Evolutionary conservation across 2,113 vertebrate species (phyloP), one percentile per base, ranked within the genome.

Genomic region (Tupaia tana): DNA sequence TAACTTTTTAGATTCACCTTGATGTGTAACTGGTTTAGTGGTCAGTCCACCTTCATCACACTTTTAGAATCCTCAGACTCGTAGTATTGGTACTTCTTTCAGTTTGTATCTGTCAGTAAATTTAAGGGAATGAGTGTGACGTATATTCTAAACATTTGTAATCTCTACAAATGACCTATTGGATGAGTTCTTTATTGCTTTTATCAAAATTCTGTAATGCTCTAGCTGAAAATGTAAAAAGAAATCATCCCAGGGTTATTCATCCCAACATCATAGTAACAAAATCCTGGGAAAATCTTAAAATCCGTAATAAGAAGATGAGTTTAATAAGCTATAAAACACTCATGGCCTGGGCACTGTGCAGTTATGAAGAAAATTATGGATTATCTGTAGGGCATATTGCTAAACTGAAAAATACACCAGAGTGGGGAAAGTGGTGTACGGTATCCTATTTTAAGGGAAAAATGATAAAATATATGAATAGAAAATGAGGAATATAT

Each of bases 281-380:
- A 82, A 93, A 91, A 91, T 27, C 24, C 66, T 89, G 61, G 13
- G 56, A 64, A 13, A 58, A 74, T 90, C 54, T 93, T 27, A 89
- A 25, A 82, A 79, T 87, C 31, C 10, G 29, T 86, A 75, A 63
- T 4, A 10, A 54, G 14, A 13, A 11, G 19, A 31, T 9, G n/a
- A 70, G 10, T 56, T 95, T 89, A 89, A 59, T 74, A 85, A 89
- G 34, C 13, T 8, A 4, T 58, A 5, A 43, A 24, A 19, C 8
- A 78, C 1, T 1, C 1, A 0, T 74, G 8, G 70, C 80, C 25
- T 61, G n/a, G 66, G 3, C 58, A 74, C 31, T 87, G 29, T 58
- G 71, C 9, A 54, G 27, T 80, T 92, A 70, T 75, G 74, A 75
- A 74, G 82, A 52, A 96, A 89, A 27, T 78, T 56, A 87, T 84